Percentiles rank a stretch among this genome's conserved stretches.
Evolutionary conservation across 2,797 vertebrate species (phyloP).

Genomic region (Esox masquinongy): DNA sequence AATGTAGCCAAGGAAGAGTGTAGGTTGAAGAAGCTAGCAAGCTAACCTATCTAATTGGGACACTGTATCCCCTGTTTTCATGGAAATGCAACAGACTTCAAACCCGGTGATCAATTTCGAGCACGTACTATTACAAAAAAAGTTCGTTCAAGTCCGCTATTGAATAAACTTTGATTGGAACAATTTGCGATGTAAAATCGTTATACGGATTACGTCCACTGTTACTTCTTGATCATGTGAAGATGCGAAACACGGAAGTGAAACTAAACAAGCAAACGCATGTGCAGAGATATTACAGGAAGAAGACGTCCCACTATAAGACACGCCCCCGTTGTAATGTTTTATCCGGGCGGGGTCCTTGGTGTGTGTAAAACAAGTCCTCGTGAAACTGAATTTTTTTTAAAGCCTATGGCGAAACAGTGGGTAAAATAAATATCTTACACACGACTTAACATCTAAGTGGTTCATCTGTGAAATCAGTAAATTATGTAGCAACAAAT

Average conservation of each 20-base stretch:
- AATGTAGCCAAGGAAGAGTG: neutral
- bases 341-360: no score
- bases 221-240: conserved; percentile 13
- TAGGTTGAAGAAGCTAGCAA: conserved; percentile 3
- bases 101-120: neutral
- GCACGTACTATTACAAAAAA: neutral
- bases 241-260: conserved; percentile 70
- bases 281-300: conserved; percentile 47
- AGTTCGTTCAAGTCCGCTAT: neutral
- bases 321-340: no score
- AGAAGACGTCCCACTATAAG: neutral
- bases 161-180: neutral
- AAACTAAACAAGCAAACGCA: conserved; percentile 70
- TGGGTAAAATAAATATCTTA: no score
- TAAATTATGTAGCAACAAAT: no score
- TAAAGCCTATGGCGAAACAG: no score
- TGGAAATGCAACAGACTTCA: neutral
- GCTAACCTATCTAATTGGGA: neutral
- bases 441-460: no score
- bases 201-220: neutral
- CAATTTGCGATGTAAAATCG: neutral
- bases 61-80: neutral
- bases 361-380: no score
- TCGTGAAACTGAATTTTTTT: no score
- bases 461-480: no score